These are phyloP conservation scores for Emberiza fucata DNA, from an alignment of 2,113 vertebrate genomes.

Conservation along the genomic window DNA sequence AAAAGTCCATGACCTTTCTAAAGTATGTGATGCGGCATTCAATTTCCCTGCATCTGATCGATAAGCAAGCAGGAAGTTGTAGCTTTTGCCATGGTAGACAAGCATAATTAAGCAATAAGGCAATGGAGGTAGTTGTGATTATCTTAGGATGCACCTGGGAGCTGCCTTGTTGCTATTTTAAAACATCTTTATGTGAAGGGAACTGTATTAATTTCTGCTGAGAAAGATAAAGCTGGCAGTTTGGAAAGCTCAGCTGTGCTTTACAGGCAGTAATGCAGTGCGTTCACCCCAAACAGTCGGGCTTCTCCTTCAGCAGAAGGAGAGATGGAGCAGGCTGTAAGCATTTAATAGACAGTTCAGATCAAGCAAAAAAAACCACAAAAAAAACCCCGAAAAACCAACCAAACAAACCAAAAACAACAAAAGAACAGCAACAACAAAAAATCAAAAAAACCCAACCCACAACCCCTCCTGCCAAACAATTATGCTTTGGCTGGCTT, in stretches of 20 bases:
- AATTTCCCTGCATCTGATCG: conserved; percentile 39
- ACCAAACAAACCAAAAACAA: no score
- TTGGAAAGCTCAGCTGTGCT: conserved; percentile 1
- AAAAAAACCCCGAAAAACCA: neutral
- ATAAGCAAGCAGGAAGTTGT: conserved; percentile 60
- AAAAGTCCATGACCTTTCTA: conserved; percentile 27
- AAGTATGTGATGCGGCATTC: conserved; percentile 15
- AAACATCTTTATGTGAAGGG: conserved; percentile 46
- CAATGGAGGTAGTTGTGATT: conserved; percentile 41
- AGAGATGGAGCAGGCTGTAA: conserved; percentile 17
- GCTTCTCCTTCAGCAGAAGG: neutral
- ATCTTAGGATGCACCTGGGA: conserved; percentile 45
- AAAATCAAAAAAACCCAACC: neutral
- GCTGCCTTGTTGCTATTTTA: conserved; percentile 48
- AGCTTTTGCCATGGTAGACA: conserved; percentile 2
- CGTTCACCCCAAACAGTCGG: neutral
- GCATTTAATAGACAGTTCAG: conserved; percentile 32
- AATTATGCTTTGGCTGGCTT: neutral
- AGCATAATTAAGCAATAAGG: conserved; percentile 65
- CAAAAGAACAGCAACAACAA: neutral
- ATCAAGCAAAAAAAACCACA: neutral
- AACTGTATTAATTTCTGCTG: conserved; percentile 56
- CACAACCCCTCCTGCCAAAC: neutral
- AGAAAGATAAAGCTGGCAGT: conserved; percentile 31
- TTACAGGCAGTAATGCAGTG: neutral